A percentile compares a stretch with the other conserved stretches of the same genome.
phyloP scores from a whole-genome alignment of 2,113 vertebrate species.

The Craseonycteris thonglongyai region DNA sequence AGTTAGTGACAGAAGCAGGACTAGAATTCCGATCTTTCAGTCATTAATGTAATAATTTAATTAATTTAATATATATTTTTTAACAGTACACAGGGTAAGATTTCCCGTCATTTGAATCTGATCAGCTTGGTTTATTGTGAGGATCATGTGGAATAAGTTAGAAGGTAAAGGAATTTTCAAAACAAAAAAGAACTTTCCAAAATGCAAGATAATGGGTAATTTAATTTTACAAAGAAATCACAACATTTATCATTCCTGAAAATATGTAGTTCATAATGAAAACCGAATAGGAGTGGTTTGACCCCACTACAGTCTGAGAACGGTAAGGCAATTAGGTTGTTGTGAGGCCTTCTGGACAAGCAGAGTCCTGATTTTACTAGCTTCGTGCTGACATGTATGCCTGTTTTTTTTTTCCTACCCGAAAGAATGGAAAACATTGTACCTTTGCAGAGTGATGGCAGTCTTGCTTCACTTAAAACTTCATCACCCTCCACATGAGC shows the following conservation, averaged over 20 bases:
- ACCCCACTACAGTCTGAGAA: neutral
- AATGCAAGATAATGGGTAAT: neutral
- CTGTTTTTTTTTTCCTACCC: neutral
- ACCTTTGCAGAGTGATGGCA: constrained; percentile 28
- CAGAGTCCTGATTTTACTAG: constrained; percentile 50
- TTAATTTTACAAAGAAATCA: constrained; percentile 50
- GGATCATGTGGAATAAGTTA: constrained; percentile 1
- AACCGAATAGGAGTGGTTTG: neutral
- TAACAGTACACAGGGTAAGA: neutral
- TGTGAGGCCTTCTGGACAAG: constrained; percentile 38
- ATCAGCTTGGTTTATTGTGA: neutral
- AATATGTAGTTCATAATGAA: neutral
- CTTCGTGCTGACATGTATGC: constrained; percentile 28
- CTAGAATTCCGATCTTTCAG: neutral
- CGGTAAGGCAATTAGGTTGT: constrained; percentile 27
- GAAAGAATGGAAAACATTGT: constrained; percentile 50
- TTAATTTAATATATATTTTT: neutral
- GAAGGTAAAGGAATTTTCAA: constrained; percentile 6
- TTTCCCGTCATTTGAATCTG: neutral
- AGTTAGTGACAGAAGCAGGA: neutral
- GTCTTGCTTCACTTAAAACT: constrained; percentile 48
- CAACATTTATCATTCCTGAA: constrained; percentile 20
- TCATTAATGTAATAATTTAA: neutral
- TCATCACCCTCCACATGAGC: neutral
- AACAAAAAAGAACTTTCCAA: neutral